Evolutionary conservation across 64 coral and sea anemone genomes (phyloP).

Genomic region (Pachyseris speciosa): DNA sequence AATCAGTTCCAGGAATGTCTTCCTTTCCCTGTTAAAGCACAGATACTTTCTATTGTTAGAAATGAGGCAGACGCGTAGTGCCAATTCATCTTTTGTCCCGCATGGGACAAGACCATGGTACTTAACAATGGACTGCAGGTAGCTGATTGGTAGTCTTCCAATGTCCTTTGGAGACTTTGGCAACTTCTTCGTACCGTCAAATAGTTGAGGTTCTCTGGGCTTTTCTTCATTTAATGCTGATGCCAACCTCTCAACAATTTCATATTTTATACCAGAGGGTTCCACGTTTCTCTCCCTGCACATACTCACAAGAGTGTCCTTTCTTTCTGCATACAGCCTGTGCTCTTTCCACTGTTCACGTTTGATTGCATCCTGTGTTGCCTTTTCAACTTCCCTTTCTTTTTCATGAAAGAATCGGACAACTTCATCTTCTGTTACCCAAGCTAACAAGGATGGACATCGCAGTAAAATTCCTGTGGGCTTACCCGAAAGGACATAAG

Average conservation of each 20-base stretch:
- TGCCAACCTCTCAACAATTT: slow-evolving; percentile 26
- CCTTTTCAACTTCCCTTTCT: slow-evolving; percentile 15
- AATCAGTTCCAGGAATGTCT: slow-evolving; percentile 42
- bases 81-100: slow-evolving; percentile 32
- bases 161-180: slow-evolving; percentile 52
- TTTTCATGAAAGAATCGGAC: slow-evolving; percentile 45
- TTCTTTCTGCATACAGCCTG: slow-evolving; percentile 14
- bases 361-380: neutral
- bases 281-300: slow-evolving; percentile 3
- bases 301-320: neutral
- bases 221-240: neutral
- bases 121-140: slow-evolving; percentile 37
- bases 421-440: slow-evolving; percentile 40
- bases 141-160: slow-evolving; percentile 8
- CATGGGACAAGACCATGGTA: slow-evolving; percentile 21
- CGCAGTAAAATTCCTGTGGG: neutral
- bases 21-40: slow-evolving; percentile 49
- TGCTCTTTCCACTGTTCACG: slow-evolving; percentile 44
- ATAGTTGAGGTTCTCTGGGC: slow-evolving; percentile 3
- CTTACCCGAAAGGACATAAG: slow-evolving; percentile 47
- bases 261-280: neutral
- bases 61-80: slow-evolving; percentile 30
- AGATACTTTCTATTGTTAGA: slow-evolving; percentile 38
- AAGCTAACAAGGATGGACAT: slow-evolving; percentile 37
- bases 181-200: neutral